Percentiles rank a stretch among this genome's conserved stretches.
Conservation (phyloP, 2,113 vertebrate species). For the Ammodytes marinus region DNA sequence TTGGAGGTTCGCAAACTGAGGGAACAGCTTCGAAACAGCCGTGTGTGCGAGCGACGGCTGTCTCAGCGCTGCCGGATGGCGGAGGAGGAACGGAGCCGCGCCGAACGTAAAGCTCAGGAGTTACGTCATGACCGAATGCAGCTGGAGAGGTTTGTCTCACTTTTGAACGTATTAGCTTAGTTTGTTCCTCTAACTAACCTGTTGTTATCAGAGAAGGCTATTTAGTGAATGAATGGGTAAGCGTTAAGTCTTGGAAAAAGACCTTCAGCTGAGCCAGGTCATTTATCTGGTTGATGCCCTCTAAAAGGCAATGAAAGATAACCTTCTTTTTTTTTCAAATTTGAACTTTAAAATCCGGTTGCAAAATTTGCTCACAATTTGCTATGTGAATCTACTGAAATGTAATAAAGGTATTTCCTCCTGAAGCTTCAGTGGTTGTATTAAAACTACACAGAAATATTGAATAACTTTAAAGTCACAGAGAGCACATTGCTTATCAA, state of each 20-base stretch:
- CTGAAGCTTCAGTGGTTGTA: not conserved
- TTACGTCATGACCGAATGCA: constrained; percentile 88
- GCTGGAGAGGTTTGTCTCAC: constrained; percentile 82
- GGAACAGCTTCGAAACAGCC: constrained; percentile 88
- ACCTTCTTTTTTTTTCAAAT: not conserved
- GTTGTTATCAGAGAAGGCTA: not conserved
- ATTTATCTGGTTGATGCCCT: not conserved
- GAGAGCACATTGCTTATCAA: not conserved
- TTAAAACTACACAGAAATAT: not conserved
- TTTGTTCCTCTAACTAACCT: not conserved
- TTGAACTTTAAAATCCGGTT: not conserved
- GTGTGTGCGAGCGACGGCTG: constrained; percentile 89
- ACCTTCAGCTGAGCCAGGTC: not conserved
- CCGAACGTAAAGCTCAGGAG: constrained; percentile 89
- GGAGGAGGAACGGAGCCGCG: constrained; percentile 88
- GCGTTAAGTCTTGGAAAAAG: not conserved
- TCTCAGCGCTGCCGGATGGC: constrained; percentile 89
- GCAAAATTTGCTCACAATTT: not conserved
- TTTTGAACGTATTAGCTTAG: not conserved
- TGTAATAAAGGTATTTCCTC: not conserved
- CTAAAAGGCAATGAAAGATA: not conserved
- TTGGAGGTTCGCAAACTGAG: constrained; percentile 92
- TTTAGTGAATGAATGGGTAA: not conserved
- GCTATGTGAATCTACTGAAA: not conserved
- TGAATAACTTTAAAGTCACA: not conserved